phyloP scores from a whole-genome alignment of 2,888 invertebrate species.

The Melieria picta region DNA sequence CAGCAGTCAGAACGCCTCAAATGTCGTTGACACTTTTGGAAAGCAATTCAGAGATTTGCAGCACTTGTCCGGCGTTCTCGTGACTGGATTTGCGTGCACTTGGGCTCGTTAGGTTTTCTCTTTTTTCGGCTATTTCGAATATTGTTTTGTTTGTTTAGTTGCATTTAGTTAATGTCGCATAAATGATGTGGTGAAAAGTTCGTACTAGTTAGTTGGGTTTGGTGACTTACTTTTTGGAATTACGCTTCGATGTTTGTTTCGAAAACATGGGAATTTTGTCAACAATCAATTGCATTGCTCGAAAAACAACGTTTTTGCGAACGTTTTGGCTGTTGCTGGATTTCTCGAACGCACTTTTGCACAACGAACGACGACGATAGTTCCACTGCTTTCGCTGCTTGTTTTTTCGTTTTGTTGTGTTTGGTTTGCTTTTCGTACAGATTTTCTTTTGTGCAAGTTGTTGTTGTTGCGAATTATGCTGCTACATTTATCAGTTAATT shows the following conservation, averaged over 20 bases:
- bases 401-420: not conserved
- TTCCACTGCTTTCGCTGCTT: not conserved
- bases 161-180: constrained; percentile 15
- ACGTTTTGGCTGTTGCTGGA: not conserved
- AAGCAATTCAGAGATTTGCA: too few relatives aligned
- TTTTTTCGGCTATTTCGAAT: constrained; percentile 1
- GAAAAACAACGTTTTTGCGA: constrained; percentile 43
- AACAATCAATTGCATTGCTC: constrained; percentile 66
- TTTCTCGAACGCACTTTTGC: constrained; percentile 34
- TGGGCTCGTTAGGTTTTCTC: constrained; percentile 17
- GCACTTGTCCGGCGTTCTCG: too few relatives aligned
- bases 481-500: too few relatives aligned
- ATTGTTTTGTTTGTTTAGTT: constrained; percentile 34
- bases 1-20: too few relatives aligned
- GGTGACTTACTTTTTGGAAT: constrained; percentile 65
- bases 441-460: not conserved
- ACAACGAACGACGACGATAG: constrained; percentile 32
- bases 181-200: constrained; percentile 4
- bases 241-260: constrained; percentile 66
- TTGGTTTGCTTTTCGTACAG: not conserved
- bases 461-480: not conserved
- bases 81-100: too few relatives aligned
- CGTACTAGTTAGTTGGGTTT: constrained; percentile 16
- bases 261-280: constrained; percentile 67
- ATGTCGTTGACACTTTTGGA: too few relatives aligned